Percentiles rank a stretch among this genome's conserved stretches.
Evolutionary conservation across 2,113 vertebrate species (phyloP).

Genomic region (Muntiacus muntjak): DNA sequence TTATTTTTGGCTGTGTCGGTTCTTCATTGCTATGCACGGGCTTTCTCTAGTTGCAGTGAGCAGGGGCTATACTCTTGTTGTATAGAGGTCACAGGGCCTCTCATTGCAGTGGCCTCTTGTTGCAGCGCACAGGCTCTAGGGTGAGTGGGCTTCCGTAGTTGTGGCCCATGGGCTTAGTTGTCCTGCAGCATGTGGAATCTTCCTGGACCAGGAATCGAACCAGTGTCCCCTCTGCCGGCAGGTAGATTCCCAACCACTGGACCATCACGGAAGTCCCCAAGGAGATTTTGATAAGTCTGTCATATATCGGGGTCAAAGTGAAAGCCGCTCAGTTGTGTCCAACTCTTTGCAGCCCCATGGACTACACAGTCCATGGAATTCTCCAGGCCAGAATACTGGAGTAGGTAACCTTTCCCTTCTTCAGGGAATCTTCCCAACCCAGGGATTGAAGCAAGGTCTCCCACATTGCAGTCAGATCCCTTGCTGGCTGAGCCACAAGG

Average conservation of each 20-base stretch:
- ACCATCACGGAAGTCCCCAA: not conserved
- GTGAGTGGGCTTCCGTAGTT: not conserved
- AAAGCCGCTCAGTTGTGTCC: not conserved
- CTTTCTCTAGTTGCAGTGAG: not conserved
- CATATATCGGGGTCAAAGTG: not conserved
- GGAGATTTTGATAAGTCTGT: not conserved
- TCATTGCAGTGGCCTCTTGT: not conserved
- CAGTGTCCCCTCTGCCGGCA: not conserved
- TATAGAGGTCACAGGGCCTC: not conserved
- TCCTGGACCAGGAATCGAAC: not conserved
- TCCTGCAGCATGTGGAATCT: not conserved
- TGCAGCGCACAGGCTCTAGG: not conserved
- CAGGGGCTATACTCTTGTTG: not conserved
- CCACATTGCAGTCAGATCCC: fast-evolving
- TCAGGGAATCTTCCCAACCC: not conserved
- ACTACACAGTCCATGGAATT: not conserved
- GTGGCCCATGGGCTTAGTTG: not conserved
- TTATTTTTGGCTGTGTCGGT: not conserved
- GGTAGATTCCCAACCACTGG: not conserved
- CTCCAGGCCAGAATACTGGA: not conserved
- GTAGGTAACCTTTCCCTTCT: not conserved
- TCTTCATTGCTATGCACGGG: fast-evolving
- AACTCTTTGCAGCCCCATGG: not conserved
- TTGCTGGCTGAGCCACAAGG: not conserved
- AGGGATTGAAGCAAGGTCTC: fast-evolving